Conservation (phyloP, 2,113 vertebrate genomes). For the Turdus rufiventris region DNA sequence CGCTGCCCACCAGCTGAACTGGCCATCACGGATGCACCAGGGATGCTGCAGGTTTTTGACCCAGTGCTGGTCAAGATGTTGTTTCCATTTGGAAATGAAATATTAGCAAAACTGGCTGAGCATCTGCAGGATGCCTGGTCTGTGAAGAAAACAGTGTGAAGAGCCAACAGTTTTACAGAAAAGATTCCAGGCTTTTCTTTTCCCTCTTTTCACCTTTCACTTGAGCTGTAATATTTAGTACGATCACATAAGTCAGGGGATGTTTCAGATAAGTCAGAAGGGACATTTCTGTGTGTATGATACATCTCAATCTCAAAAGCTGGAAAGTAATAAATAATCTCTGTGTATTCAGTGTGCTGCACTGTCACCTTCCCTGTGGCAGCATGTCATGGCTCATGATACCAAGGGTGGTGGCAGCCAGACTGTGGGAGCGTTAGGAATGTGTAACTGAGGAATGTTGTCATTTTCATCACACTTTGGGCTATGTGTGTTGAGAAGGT, state of each 20-base stretch:
- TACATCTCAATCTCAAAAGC: background rate
- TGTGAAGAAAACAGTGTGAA: background rate
- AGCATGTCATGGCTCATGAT: rapidly evolving
- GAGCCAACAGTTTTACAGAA: background rate
- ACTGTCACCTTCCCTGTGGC: background rate
- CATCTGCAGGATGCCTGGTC: background rate
- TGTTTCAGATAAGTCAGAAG: background rate
- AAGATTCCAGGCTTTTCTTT: background rate
- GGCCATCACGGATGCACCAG: background rate
- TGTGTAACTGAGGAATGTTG: background rate
- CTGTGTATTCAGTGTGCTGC: background rate
- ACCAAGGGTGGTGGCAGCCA: background rate
- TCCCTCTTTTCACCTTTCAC: background rate
- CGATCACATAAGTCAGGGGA: background rate
- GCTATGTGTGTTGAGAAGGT: background rate
- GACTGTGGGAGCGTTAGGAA: background rate
- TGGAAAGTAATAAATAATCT: background rate
- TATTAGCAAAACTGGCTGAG: background rate
- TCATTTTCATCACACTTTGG: background rate
- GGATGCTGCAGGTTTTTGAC: background rate
- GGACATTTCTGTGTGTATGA: background rate
- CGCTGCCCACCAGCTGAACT: background rate
- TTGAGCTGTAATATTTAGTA: background rate
- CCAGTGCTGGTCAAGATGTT: background rate
- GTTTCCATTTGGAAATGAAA: background rate